phyloP scores from a whole-genome alignment of 2,797 vertebrate genomes.

The Rhinophrynus dorsalis region DNA sequence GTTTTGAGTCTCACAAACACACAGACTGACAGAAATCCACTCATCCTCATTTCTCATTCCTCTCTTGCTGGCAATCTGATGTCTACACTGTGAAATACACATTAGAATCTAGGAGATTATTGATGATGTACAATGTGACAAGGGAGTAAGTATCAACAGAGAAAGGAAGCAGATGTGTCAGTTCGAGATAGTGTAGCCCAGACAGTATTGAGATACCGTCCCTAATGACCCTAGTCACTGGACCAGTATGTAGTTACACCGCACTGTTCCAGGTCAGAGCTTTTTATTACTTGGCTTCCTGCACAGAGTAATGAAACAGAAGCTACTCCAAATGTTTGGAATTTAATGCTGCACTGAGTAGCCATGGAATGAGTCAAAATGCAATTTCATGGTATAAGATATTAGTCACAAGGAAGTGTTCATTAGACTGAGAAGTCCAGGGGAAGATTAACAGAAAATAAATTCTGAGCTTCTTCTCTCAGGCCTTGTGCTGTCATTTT shows the following conservation, averaged over 20 bases:
- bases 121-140: conserved; percentile 9
- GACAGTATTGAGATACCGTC: neutral
- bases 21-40: no score
- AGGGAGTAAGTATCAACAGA: neutral
- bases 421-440: conserved; percentile 2
- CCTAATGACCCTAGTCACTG: neutral
- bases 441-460: neutral
- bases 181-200: neutral
- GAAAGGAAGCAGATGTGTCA: neutral
- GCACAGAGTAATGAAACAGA: conserved; percentile 16
- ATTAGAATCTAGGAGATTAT: neutral
- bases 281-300: conserved; percentile 15
- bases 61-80: conserved; percentile 1
- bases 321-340: neutral
- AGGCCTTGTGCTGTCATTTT: conserved; percentile 1
- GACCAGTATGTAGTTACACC: neutral
- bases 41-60: neutral
- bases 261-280: conserved; percentile 1
- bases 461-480: neutral
- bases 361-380: neutral
- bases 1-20: no score
- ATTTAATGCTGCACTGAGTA: neutral
- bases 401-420: conserved; percentile 2
- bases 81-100: neutral
- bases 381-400: neutral